Evolutionary conservation across 2,113 vertebrate species (phyloP).

Genomic region (Eolophus roseicapilla): DNA sequence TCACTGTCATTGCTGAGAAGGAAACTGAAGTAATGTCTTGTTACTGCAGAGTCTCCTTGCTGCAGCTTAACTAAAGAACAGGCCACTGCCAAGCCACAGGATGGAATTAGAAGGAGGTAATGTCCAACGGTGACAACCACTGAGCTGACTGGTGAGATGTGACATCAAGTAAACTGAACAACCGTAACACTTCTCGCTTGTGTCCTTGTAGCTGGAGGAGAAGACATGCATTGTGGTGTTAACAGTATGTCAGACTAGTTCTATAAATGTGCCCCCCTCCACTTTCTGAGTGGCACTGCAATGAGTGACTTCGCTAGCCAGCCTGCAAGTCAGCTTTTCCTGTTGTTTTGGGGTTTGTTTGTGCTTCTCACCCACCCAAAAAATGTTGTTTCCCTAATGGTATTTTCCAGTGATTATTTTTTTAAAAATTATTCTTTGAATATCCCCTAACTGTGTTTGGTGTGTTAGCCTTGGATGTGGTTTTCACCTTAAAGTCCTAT

Average conservation of each 20-base stretch:
- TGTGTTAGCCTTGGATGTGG: background rate
- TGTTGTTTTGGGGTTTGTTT: background rate
- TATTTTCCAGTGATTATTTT: background rate
- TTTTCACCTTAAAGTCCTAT: background rate
- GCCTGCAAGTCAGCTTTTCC: background rate
- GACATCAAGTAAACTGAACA: background rate
- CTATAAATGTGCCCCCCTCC: background rate
- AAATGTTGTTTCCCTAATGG: background rate
- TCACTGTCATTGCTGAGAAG: accelerated
- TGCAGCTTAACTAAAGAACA: background rate
- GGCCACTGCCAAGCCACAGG: background rate
- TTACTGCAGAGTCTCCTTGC: background rate
- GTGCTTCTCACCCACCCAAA: background rate
- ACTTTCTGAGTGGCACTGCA: background rate
- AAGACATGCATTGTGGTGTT: background rate
- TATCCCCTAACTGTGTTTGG: background rate
- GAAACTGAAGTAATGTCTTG: background rate
- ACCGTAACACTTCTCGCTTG: background rate
- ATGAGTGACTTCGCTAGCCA: background rate
- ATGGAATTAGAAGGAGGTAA: background rate
- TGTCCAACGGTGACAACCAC: accelerated
- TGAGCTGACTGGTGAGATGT: background rate
- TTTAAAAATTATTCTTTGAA: background rate
- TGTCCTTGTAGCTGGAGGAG: background rate
- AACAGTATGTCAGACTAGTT: background rate